phyloP scores from a whole-genome alignment of 2,888 invertebrate species.

The Tridacna gigas region DNA sequence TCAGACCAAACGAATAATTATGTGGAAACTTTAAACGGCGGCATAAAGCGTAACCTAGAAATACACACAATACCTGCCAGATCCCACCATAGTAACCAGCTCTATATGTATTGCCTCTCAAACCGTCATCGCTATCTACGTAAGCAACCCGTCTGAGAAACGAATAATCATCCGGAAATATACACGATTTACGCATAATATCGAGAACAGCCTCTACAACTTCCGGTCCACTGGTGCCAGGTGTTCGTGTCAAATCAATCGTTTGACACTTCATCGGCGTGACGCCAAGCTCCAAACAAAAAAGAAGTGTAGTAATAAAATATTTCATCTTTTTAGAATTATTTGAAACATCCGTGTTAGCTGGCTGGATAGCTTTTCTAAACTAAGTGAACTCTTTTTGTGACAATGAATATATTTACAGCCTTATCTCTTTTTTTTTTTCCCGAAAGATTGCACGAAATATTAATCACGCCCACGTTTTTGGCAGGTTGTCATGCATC shows the following conservation, averaged over 20 bases:
- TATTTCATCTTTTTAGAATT: too few relatives aligned
- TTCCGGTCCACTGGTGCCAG: conserved; percentile 58
- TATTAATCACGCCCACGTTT: neutral
- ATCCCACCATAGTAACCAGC: conserved; percentile 74
- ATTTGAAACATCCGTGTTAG: too few relatives aligned
- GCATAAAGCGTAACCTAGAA: too few relatives aligned
- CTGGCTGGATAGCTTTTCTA: neutral
- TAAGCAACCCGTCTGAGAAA: conserved; percentile 74
- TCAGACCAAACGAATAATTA: too few relatives aligned
- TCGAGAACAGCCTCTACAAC: conserved; percentile 69
- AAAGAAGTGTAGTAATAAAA: too few relatives aligned
- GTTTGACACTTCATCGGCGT: neutral
- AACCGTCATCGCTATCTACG: conserved; percentile 74
- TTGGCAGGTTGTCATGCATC: too few relatives aligned
- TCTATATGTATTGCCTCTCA: conserved; percentile 63
- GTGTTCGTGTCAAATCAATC: conserved; percentile 59
- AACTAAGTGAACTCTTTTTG: neutral
- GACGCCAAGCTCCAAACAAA: neutral
- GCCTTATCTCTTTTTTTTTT: neutral
- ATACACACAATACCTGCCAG: conserved; percentile 71
- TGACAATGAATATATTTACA: neutral
- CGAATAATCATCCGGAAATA: conserved; percentile 73
- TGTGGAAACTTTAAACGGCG: too few relatives aligned
- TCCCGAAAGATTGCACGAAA: neutral
- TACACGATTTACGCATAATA: conserved; percentile 60